These are phyloP conservation scores for Pilophorus perplexus DNA, from an alignment of 2,888 invertebrate genomes.

Conservation along the genomic window DNA sequence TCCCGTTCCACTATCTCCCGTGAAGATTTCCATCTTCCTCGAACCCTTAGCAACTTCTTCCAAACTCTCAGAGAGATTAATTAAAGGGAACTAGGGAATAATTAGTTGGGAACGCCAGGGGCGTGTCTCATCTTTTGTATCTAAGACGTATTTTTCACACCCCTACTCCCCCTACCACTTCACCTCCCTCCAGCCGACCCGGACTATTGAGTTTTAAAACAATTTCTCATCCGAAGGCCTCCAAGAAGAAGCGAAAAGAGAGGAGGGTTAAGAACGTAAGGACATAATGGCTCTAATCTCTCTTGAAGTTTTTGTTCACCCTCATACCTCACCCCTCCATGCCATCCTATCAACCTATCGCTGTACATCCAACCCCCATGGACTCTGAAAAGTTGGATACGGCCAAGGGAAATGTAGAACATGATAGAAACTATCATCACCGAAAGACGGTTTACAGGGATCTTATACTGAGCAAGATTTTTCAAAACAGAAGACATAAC, in stretches of 20 bases:
- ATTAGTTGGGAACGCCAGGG: slow-evolving; percentile 37
- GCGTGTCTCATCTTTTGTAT: slow-evolving; percentile 38
- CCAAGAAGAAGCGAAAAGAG: slow-evolving; percentile 16
- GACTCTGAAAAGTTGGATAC: too few relatives aligned
- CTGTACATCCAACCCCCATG: too few relatives aligned
- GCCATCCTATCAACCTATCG: too few relatives aligned
- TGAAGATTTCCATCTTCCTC: too few relatives aligned
- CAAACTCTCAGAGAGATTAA: slow-evolving; percentile 35
- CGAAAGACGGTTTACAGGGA: too few relatives aligned
- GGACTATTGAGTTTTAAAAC: slow-evolving; percentile 38
- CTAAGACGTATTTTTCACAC: slow-evolving; percentile 37
- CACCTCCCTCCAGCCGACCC: not conserved
- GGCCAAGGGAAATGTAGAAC: too few relatives aligned
- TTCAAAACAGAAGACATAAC: too few relatives aligned
- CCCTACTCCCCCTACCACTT: not conserved
- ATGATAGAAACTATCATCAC: too few relatives aligned
- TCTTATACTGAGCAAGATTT: too few relatives aligned
- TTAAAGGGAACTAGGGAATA: slow-evolving; percentile 35
- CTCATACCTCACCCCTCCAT: too few relatives aligned
- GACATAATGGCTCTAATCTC: slow-evolving; percentile 39
- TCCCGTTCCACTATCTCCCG: too few relatives aligned
- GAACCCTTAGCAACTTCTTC: slow-evolving; percentile 19
- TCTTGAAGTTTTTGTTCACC: slow-evolving; percentile 35
- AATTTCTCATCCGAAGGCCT: slow-evolving; percentile 39
- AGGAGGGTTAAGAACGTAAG: slow-evolving; percentile 29